A percentile compares a stretch with the other conserved stretches of the same genome.
These are phyloP conservation scores for Dendropsophus ebraccatus DNA, from an alignment of 2,113 vertebrate species.

Conservation along the genomic window DNA sequence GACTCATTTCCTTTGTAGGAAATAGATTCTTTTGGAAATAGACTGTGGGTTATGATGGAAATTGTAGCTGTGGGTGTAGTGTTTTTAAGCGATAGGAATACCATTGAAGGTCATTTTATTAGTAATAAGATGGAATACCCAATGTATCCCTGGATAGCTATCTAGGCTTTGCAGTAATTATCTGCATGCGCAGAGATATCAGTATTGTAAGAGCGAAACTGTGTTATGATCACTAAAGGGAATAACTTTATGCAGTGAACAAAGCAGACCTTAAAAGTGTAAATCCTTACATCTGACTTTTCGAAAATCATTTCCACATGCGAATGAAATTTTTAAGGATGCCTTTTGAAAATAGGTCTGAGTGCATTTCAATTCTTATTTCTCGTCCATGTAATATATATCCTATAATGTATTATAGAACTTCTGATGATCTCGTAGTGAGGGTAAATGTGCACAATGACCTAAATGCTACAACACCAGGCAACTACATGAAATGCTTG, in stretches of 20 bases:
- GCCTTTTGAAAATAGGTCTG: background rate
- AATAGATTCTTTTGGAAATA: slow-evolving; percentile 58
- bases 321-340: slow-evolving; percentile 24
- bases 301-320: slow-evolving; percentile 8
- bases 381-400: background rate
- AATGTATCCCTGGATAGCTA: slow-evolving; percentile 49
- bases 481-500: background rate
- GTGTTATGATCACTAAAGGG: slow-evolving; percentile 48
- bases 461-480: background rate
- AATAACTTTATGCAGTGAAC: slow-evolving; percentile 41
- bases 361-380: background rate
- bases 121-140: slow-evolving; percentile 54
- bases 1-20: slow-evolving; percentile 59
- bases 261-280: slow-evolving; percentile 28
- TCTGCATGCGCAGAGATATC: slow-evolving; percentile 50
- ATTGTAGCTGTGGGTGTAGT: slow-evolving; percentile 55
- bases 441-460: background rate
- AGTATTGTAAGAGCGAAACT: slow-evolving; percentile 45
- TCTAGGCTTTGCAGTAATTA: slow-evolving; percentile 53
- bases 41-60: slow-evolving; percentile 53
- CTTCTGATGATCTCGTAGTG: background rate
- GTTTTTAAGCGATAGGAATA: slow-evolving; percentile 54
- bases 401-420: background rate
- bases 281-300: slow-evolving; percentile 21
- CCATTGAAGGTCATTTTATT: slow-evolving; percentile 55